Evolutionary conservation across 1,140 invertebrate genomes (phyloP), one percentile per base, ranked within the genome.

Genomic region (Drosophila insularis): DNA sequence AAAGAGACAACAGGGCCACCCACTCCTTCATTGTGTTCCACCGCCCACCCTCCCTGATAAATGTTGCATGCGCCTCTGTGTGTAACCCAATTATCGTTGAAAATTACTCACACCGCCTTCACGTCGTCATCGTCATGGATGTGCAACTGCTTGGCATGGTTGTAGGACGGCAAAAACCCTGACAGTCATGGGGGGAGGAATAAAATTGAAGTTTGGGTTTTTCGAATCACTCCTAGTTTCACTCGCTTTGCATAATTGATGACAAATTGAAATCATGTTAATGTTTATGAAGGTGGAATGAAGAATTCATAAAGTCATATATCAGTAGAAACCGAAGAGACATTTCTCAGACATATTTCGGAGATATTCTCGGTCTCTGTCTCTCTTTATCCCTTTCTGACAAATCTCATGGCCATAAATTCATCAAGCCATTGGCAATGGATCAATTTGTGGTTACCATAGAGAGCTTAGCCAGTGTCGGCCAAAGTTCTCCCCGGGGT

Each of bases 241-340:
- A 82, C 87, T 78, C 80, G 87, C 81, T 90, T 90, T 90, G 87
- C 87, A 90, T 90, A 90, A 90, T 90, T 90, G 87, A 90, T 90
- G 87, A 90, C 87, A 90, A 90, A 90, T 90, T 90, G 87, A 90
- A 90, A 90, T 90, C 87, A 80, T 90, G 86, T 82, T 90, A 87
- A 90, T 78, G 75, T 62, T 67, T 50, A 43, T 23, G 19, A 37
- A 17, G 31, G 19, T 31, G 23, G 60, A n/a, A 43, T 23, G n/a
- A 46, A 62, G 39, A 17, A 61, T 61, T 27, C 35, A 61, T 61
- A 40, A 40, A 40, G 13, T 46, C 55, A 61, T 23, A 19, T 19
- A 50, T 46, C 43, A 46, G 17, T 46, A 14, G 14, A 50, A 50
- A 50, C 17, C 14, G 17, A 11, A 37, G 11, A 37, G 35, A 37